Conservation (phyloP, 1,140 invertebrate species). For the Zaprionus kolodkinae region DNA sequence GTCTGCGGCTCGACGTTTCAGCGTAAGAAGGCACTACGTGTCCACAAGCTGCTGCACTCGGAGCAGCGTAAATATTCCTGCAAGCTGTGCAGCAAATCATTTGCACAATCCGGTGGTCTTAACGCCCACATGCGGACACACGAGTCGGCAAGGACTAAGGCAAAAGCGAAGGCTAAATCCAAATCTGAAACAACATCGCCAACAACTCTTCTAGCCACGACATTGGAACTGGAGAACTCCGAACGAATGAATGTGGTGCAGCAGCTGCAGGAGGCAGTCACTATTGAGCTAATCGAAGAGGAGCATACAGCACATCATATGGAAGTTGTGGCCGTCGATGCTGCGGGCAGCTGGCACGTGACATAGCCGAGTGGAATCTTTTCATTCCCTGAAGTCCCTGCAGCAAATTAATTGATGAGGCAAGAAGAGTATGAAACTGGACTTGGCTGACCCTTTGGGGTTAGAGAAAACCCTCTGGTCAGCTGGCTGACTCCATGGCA, state of each 20-base stretch:
- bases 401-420: no score
- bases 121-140: conserved; percentile 85
- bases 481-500: neutral
- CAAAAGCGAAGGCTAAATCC: conserved; percentile 20
- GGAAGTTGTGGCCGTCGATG: conserved; percentile 22
- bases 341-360: conserved; percentile 42
- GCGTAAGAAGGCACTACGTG: conserved; percentile 74
- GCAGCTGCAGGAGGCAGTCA: conserved; percentile 40
- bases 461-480: no score
- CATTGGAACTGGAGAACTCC: neutral
- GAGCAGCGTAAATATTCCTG: conserved; percentile 86
- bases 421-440: neutral
- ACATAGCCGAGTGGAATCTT: conserved; percentile 1
- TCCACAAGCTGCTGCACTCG: conserved; percentile 82
- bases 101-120: conserved; percentile 87
- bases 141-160: conserved; percentile 45
- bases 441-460: no score
- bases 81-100: conserved; percentile 85
- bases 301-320: conserved; percentile 37
- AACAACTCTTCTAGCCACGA: neutral
- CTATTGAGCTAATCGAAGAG: conserved; percentile 42
- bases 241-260: conserved; percentile 26
- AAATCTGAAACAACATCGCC: neutral
- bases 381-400: neutral
- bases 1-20: conserved; percentile 84